Evolutionary conservation across 2,888 invertebrate species (phyloP), one percentile per base, ranked within the genome.

Genomic region (Prenolepis imparis): DNA sequence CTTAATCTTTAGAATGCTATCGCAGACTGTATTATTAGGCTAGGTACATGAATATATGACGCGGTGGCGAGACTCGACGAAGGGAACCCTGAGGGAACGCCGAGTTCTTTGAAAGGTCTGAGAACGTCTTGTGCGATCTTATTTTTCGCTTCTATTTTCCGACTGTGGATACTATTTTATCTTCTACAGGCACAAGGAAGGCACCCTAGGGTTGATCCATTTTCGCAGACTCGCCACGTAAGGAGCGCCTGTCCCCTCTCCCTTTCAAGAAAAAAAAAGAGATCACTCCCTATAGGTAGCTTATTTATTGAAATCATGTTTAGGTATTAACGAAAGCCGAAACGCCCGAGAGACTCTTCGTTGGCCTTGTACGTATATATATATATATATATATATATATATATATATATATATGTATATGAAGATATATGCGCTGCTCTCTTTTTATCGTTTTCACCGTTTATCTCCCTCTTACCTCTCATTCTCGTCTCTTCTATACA

Each of bases 21-120:
- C 84, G 94, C 94, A 94, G 93, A 94, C 93, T 94, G 94, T 94
- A 94, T 94, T 94, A 94, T 91, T 94, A 90, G 90, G 87, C 81
- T 90, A 90, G 89, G 82, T 87, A 90, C 88, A 85, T 88, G 87
- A 88, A 81, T 82, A 87, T 90, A 90, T 91, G 92, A 94, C 90
- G 91, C 91, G 91, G 91, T 93, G 93, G 91, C 92, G 93, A 92
- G 93, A 92, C 86, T 89, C 90, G 85, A 88, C 87, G 89, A 90
- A 83, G 75, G 74, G 83, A 44, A 57, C 64, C 81, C 28, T 3
- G 28, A 28, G 68, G 66, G 80, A 73, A 12, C 11, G 77, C 59
- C 12, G 78, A 36, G 44, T 61, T 57, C 28, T 18, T 81, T 32
- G 52, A 28, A 28, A 28, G 28, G 28, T 28, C 28, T 44, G 77